Evolutionary conservation across 2,888 invertebrate species (phyloP), one percentile per base, ranked within the genome.

Genomic region (Cepaea hortensis): DNA sequence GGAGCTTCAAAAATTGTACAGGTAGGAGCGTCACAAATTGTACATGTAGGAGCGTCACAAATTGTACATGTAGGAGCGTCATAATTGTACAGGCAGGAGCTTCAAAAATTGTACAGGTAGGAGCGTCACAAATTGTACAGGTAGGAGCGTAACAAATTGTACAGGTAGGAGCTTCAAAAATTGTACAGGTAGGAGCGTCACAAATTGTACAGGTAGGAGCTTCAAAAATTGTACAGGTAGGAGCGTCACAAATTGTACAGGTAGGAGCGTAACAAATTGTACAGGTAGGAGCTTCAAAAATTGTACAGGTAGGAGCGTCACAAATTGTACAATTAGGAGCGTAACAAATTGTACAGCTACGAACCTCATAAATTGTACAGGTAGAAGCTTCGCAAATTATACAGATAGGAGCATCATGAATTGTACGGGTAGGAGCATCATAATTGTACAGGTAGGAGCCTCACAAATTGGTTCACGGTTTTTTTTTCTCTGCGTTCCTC

Each of bases 31-130:
- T 35, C 35, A 35, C 1, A 1, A 35, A 35, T 35, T 35, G 35
- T 35, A 35, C 35, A 35, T 0, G 35, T 35, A 35, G 35, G 35
- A 35, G 35, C 35, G 1, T 35, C 35, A 35, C 1, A 35, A 72
- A 46, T 81, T 1, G 81, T 81, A 5, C 81, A 81, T 70, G 81
- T 68, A 81, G 35, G 76, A 20, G 48, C n/a, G 20, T 15, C 11
- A 68, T n/a, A n/a, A n/a, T 35, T 35, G 35, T 35, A 35, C 35
- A 35, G 35, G 35, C 1, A 35, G 35, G 35, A 35, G 35, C 35
- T 0, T 35, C 35, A 50, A 50, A 70, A 72, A 46, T 81, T 1
- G 81, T 81, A 5, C 81, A 81, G 81, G 81, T 68, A 81, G 35
- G 76, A 20, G 48, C n/a, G 20, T 15, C 11, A 68, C 3, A 72